A percentile compares a stretch with the other conserved stretches of the same genome.
These are phyloP conservation scores for Lepidochrysops patricia DNA, from an alignment of 2,888 invertebrate species.

Conservation along the genomic window DNA sequence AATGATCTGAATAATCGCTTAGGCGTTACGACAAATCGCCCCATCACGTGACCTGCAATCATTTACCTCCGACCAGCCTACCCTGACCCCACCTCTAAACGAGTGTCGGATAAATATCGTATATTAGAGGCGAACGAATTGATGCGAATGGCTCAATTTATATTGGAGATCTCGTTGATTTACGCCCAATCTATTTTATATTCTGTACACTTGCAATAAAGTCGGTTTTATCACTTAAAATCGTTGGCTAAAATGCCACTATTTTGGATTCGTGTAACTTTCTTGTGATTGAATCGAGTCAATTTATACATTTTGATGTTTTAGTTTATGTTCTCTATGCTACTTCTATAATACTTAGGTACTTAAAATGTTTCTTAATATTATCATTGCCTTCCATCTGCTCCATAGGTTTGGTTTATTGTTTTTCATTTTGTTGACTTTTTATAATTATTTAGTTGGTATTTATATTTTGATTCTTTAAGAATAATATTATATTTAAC, in stretches of 20 bases:
- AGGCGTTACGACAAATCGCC: conserved; percentile 63
- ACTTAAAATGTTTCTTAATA: not conserved
- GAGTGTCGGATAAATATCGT: conserved; percentile 17
- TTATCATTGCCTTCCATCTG: not conserved
- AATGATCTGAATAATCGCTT: conserved; percentile 63
- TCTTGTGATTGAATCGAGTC: conserved; percentile 8
- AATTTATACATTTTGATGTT: conserved; percentile 6
- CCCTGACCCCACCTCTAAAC: conserved; percentile 16
- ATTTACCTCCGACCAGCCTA: conserved; percentile 42
- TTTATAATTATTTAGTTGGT: too few relatives aligned
- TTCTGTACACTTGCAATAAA: conserved; percentile 25
- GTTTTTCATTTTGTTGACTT: too few relatives aligned
- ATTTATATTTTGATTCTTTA: too few relatives aligned
- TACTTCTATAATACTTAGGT: not conserved
- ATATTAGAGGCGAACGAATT: conserved; percentile 15
- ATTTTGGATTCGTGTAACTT: conserved; percentile 9
- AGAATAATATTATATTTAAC: too few relatives aligned
- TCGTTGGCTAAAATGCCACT: not conserved
- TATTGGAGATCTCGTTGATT: conserved; percentile 30
- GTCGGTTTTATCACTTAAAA: not conserved
- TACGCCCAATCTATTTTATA: conserved; percentile 31
- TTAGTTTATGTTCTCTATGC: not conserved
- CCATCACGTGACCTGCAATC: conserved; percentile 56
- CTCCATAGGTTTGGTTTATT: too few relatives aligned
- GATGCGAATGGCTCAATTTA: conserved; percentile 29